Evolutionary conservation across 2,888 invertebrate genomes (phyloP), one percentile per base, ranked within the genome.

Genomic region (Mechanitis mazaeus): DNA sequence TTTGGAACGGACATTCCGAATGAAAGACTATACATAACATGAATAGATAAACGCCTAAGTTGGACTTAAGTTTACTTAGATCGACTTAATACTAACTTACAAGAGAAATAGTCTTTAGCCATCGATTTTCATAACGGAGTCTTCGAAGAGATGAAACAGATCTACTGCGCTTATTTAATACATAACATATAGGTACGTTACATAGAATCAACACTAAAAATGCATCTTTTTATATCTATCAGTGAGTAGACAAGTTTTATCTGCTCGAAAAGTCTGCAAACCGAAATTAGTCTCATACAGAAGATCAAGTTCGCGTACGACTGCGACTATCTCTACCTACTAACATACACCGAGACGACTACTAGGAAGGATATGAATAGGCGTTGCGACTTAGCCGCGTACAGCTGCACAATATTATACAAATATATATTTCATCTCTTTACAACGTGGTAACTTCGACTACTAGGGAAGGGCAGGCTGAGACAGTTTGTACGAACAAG

Each of bases 131-230:
- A 81, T 80, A 76, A 82, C 76, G 78, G 87, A 88, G 75, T 89
- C 89, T 90, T 89, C 89, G 89, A 90, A 87, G 80, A 89, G 89
- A 90, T 89, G 85, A 89, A 89, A 89, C 90, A 85, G 85, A 88
- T 89, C 89, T 86, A 88, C 87, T 80, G 74, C 78, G 77, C 81
- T 83, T 80, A 85, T 81, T 81, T 83, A 84, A 71, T 75, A 72
- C 68, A 78, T 81, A 79, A 85, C 80, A 83, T 78, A 77, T 31
- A n/a, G 35, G 50, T 80, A 89, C 85, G 85, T 79, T 71, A 71
- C 64, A 87, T 80, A 85, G 84, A 87, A 85, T 87, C 87, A 81
- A 74, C 87, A 88, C 88, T 90, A 90, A 84, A 90, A 90, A 90
- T 90, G 89, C 89, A 89, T 85, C 82, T 83, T 76, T 80, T 66